Base-by-base conservation (phyloP, 2,888 invertebrate genomes). In the Athalia rosae region DNA sequence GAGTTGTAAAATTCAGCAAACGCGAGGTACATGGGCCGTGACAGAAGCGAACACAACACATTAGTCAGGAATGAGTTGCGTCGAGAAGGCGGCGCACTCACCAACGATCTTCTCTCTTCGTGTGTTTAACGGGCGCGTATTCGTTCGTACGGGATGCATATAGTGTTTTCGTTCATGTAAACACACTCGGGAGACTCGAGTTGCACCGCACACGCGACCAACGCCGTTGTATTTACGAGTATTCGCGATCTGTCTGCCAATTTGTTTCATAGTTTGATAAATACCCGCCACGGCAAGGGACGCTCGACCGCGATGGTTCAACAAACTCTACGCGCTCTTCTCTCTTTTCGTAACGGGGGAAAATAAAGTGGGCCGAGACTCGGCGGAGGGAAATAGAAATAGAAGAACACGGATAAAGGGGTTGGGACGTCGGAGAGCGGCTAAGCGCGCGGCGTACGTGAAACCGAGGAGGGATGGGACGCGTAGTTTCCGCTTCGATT, bases 191-290 rank as follows among this genome's bases (percentile, higher is more conserved):
- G 28, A 28, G n/a, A 28, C 28, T 28, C 28, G 28, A 28, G 28
- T 28, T 28, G 28, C 28, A 28, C 28, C 28, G 28, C n/a, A 28
- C 28, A 28, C 28, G 28, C 28, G 53, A 8, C n/a, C 53, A 8
- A 15, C 61, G 13, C 13, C 43, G 43, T 56, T 45, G 45, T 71
- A 58, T 71, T 71, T 71, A 71, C 63, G 79, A 81, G 82, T 88
- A 85, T 87, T 88, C 86, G 87, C 84, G 87, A 87, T 84, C 85
- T 84, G 86, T 88, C 87, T 85, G 85, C 85, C 88, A 87, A 88
- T 88, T 88, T 87, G 86, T 88, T 88, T 87, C 85, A 85, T 81
- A 83, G 84, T 85, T 87, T 88, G 87, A 88, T 86, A 88, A 88
- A 87, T 88, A 88, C 83, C 85, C 81, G 83, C 80, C 82, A 82